Evolutionary conservation across 2,888 invertebrate species (phyloP).

Genomic region (Bruchidius siliquastri): DNA sequence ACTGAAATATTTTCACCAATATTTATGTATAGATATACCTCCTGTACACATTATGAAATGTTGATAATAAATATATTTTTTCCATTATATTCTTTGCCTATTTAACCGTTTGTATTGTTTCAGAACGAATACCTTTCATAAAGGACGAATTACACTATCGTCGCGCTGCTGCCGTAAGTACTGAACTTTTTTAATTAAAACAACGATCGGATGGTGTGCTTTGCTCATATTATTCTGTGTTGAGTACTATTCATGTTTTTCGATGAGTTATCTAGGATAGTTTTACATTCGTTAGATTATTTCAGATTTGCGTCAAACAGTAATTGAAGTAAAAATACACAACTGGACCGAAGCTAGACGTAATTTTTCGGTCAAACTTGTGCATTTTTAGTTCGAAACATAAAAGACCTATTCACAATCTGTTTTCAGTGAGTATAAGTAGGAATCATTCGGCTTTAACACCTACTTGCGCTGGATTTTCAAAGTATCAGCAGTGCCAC

Average conservation of each 20-base stretch:
- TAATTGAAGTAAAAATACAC: too few species aligned
- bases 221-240: neutral
- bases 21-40: neutral
- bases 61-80: neutral
- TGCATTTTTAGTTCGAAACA: too few species aligned
- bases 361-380: too few species aligned
- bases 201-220: neutral
- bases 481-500: too few species aligned
- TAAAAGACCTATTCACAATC: too few species aligned
- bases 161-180: neutral
- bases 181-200: neutral
- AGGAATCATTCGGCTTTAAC: too few species aligned
- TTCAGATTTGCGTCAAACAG: too few species aligned
- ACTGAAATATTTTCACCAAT: neutral
- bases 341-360: too few species aligned
- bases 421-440: too few species aligned
- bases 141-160: neutral
- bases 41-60: neutral
- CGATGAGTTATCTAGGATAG: neutral
- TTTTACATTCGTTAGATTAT: neutral
- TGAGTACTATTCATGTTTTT: neutral
- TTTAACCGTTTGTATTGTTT: neutral
- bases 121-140: neutral
- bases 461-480: too few species aligned
- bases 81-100: neutral